Evolutionary conservation across 2,888 invertebrate species (phyloP), one percentile per base, ranked within the genome.

Genomic region (Thelaira solivaga): DNA sequence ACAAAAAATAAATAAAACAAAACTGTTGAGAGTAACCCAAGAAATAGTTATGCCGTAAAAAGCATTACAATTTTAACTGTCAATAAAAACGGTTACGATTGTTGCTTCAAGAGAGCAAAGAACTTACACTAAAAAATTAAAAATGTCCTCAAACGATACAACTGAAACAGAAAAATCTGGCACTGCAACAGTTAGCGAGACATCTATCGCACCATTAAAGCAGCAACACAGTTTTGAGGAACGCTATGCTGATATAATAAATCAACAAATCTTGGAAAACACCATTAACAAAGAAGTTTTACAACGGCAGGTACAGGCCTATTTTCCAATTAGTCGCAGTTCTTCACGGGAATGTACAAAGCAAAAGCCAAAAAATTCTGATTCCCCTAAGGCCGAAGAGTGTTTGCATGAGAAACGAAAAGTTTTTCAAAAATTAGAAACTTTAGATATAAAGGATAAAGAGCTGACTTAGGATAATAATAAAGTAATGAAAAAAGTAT

Each of bases 241-340:
- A 4, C 86, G 89, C 59, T 90, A 89, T 71, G 86, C 87, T 49
- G 83, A 82, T 61, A 86, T 89, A 11, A 89, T 89, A 31, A 85
- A 87, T 76, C 86, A 86, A 62, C 87, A 89, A 79, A 89, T 89
- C 77, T 83, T 89, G 83, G 88, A 89, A 80, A 88, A 84, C 3
- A 86, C 84, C 75, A 87, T 88, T 39, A 90, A 89, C 76, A 85
- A 86, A 74, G 89, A 89, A 61, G 86, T 86, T 79, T 84, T 90
- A 36, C 92, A 92, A 83, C 90, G 92, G 59, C 94, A 95, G 84
- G 90, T 94, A 10, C 93, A 94, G 84, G 93, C 93, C 68, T 94
- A 94, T 84, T 92, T 94, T 89, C 93, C 94, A 0, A 85, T 85
- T 64, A 82, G 85, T n/a, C 82, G 85, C 7, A 83, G 82, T 51